Evolutionary conservation across 2,113 vertebrate genomes (phyloP), one percentile per base, ranked within the genome.

Genomic region (Apodemus speciosus): DNA sequence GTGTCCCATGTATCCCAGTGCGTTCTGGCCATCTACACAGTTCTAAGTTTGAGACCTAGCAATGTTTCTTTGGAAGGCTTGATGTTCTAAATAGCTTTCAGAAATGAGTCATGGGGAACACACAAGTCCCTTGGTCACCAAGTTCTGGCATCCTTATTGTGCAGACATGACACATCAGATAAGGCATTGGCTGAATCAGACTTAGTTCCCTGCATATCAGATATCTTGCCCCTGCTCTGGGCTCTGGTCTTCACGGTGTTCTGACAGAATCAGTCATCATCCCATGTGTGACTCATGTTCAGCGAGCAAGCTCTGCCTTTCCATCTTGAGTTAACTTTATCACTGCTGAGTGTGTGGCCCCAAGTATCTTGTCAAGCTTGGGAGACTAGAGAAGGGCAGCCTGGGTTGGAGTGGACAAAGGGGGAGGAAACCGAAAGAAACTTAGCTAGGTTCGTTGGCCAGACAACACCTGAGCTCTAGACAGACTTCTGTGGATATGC

Each of bases 71-170:
- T 35, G 66, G 21, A 80, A 90, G 60, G 20, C 46, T 93, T 71
- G 13, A 60, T 96, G 77, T 77, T 80, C 73, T 81, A 46, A 60
- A 46, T 81, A 46, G 66, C n/a, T 20, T 94, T 93, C 18, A 86
- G 85, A 89, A 95, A 43, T 46, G 16, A 93, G 62, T 83, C 23
- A 58, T 16, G 0, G 35, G 18, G 60, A 83, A 11, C 46, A 68
- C 89, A 51, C 75, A 86, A 85, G 73, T 27, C 85, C 32, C 51
- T 77, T 89, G 69, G 53, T 83, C 69, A 58, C 60, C 30, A 58
- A 18, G 35, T 75, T 90, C 62, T 91, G 72, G 53, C 40, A 38
- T 94, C 49, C 71, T 90, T 32, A 66, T 13, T 49, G 53, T 87
- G 23, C 30, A 86, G 72, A 88, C 16, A 62, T 71, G 85, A 84